Evolutionary conservation across 2,113 vertebrate genomes (phyloP).

Genomic region (Oplegnathus fasciatus): DNA sequence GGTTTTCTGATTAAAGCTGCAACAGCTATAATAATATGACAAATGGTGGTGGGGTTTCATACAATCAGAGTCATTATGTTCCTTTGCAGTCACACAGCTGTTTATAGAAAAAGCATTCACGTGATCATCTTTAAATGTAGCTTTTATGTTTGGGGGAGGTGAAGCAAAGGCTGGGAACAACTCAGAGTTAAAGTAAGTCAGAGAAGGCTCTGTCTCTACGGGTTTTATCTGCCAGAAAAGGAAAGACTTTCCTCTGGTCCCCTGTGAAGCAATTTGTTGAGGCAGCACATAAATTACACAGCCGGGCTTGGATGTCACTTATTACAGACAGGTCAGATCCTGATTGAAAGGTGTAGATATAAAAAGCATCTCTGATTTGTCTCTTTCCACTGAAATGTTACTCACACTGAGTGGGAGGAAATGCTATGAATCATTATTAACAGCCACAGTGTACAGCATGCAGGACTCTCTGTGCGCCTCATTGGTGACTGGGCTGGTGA

Average conservation of each 20-base stretch:
- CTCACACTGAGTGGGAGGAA: conserved; percentile 51
- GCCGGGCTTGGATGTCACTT: conserved; percentile 69
- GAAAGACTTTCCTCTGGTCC: conserved; percentile 61
- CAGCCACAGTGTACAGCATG: conserved; percentile 2
- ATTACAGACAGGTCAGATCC: conserved; percentile 76
- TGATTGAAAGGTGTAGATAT: conserved; percentile 80
- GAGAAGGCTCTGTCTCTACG: conserved; percentile 27
- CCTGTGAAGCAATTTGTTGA: conserved; percentile 82
- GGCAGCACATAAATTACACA: conserved; percentile 80
- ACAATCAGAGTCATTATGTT: conserved; percentile 41
- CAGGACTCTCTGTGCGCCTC: background rate
- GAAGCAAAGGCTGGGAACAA: conserved; percentile 6
- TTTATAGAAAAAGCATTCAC: conserved; percentile 32
- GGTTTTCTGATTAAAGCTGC: conserved; percentile 59
- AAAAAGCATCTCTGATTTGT: conserved; percentile 77
- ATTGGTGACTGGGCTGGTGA: conserved; percentile 16
- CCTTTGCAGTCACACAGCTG: conserved; percentile 28
- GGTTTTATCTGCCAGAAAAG: conserved; percentile 56
- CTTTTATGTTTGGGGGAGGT: conserved; percentile 5
- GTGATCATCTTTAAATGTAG: conserved; percentile 29
- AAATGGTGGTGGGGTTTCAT: conserved; percentile 46
- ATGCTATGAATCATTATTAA: conserved; percentile 69
- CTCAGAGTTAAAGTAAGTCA: conserved; percentile 21
- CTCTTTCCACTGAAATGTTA: conserved; percentile 58
- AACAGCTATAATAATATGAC: conserved; percentile 52